phyloP scores from a whole-genome alignment of 2,113 vertebrate species.

The Cercocebus atys region DNA sequence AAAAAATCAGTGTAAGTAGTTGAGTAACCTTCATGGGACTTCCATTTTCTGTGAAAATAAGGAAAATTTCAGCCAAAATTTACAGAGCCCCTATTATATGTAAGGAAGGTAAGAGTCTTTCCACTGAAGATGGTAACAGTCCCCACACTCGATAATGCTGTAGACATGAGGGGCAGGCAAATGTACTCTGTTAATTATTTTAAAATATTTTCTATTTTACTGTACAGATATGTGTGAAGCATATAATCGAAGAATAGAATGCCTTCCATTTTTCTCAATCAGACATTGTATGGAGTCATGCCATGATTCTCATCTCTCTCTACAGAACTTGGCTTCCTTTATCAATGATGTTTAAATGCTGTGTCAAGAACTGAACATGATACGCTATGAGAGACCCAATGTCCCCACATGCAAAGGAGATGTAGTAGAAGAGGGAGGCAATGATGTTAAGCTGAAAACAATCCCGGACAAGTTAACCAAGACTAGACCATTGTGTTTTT shows the following conservation, averaged over 20 bases:
- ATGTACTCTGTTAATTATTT: neutral
- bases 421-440: neutral
- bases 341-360: neutral
- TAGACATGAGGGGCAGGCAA: neutral
- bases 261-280: neutral
- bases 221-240: neutral
- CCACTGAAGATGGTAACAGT: neutral
- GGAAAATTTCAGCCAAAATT: neutral
- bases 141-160: neutral
- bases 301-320: neutral
- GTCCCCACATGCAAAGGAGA: neutral
- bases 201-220: neutral
- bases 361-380: neutral
- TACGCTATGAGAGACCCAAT: neutral
- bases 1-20: neutral
- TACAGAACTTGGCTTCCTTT: neutral
- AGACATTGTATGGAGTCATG: neutral
- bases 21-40: neutral
- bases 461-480: neutral
- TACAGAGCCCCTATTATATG: neutral
- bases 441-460: neutral
- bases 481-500: neutral
- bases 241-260: neutral
- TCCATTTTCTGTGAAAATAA: neutral
- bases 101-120: neutral